phyloP scores from a whole-genome alignment of 2,797 vertebrate genomes.

The Trachurus trachurus region DNA sequence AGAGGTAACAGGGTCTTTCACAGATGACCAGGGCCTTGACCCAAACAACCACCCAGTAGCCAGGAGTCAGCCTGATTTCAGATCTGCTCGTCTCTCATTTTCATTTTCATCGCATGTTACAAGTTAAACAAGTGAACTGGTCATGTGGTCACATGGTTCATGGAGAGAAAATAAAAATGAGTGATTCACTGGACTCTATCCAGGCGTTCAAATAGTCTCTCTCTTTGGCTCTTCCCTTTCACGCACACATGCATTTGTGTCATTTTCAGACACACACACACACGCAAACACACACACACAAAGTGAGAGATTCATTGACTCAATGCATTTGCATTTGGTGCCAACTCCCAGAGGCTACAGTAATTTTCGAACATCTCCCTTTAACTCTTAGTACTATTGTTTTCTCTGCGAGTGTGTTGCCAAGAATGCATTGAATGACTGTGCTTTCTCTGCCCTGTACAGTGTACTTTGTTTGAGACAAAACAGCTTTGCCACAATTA shows the following conservation, averaged over 20 bases:
- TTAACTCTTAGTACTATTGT: slow-evolving; percentile 42
- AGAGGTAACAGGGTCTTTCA: slow-evolving; percentile 69
- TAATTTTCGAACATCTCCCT: slow-evolving; percentile 47
- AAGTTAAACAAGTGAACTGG: background rate
- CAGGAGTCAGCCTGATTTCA: slow-evolving; percentile 66
- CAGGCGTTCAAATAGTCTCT: slow-evolving; percentile 63
- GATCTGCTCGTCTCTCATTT: slow-evolving; percentile 32
- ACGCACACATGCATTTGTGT: slow-evolving; percentile 25
- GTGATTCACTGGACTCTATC: slow-evolving; percentile 34
- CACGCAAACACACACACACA: slow-evolving; percentile 35
- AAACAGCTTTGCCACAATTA: slow-evolving; percentile 50
- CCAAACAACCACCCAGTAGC: slow-evolving; percentile 57
- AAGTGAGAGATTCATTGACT: slow-evolving; percentile 65
- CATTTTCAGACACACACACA: slow-evolving; percentile 17
- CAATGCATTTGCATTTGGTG: slow-evolving; percentile 34
- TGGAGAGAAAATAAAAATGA: slow-evolving; percentile 52
- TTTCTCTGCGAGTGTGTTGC: slow-evolving; percentile 47
- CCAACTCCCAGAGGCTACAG: slow-evolving; percentile 61
- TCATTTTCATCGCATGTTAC: slow-evolving; percentile 36
- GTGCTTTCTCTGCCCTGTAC: slow-evolving; percentile 66
- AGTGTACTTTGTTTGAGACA: slow-evolving; percentile 56
- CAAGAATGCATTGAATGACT: slow-evolving; percentile 47
- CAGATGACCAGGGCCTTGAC: slow-evolving; percentile 59
- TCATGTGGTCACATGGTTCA: slow-evolving; percentile 10
- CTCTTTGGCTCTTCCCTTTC: slow-evolving; percentile 70